Percentiles rank a stretch among this genome's conserved stretches.
These are phyloP conservation scores for Scophthalmus maximus DNA, from an alignment of 2,113 vertebrate species.

Conservation along the genomic window DNA sequence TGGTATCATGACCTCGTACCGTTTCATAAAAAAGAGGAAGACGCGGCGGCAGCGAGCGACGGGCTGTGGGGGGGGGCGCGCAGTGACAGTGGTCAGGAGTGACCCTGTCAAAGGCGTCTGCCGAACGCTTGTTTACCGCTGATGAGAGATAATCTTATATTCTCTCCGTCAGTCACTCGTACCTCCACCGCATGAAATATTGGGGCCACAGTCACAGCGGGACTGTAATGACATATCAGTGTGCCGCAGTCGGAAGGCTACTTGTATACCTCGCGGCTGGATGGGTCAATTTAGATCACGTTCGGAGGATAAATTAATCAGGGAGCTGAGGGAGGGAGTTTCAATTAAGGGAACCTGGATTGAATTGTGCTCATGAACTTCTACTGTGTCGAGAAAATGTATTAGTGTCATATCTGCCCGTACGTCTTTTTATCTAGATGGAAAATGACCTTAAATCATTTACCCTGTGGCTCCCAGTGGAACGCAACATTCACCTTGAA, in stretches of 20 bases:
- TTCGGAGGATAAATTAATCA: slow-evolving; percentile 76
- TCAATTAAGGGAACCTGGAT: slow-evolving; percentile 79
- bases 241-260: slow-evolving; percentile 58
- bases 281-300: slow-evolving; percentile 81
- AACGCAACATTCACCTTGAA: too few relatives aligned
- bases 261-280: slow-evolving; percentile 78
- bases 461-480: too few relatives aligned
- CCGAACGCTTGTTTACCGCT: slow-evolving; percentile 84
- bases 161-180: slow-evolving; percentile 74
- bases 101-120: slow-evolving; percentile 58
- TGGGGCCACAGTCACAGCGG: slow-evolving; percentile 91
- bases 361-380: slow-evolving; percentile 71
- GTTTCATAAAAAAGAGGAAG: too few relatives aligned
- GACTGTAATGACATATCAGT: slow-evolving; percentile 86
- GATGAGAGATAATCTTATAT: slow-evolving; percentile 87
- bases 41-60: not conserved
- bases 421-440: slow-evolving; percentile 10
- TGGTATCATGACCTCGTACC: too few relatives aligned
- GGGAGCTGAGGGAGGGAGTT: slow-evolving; percentile 75
- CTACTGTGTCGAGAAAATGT: slow-evolving; percentile 17
- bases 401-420: slow-evolving; percentile 9
- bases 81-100: slow-evolving; percentile 14
- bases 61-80: not conserved
- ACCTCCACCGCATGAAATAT: slow-evolving; percentile 87
- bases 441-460: slow-evolving; percentile 22